These are phyloP conservation scores for Pseudochirops corinnae DNA, from an alignment of 2,797 vertebrate genomes.

Conservation along the genomic window DNA sequence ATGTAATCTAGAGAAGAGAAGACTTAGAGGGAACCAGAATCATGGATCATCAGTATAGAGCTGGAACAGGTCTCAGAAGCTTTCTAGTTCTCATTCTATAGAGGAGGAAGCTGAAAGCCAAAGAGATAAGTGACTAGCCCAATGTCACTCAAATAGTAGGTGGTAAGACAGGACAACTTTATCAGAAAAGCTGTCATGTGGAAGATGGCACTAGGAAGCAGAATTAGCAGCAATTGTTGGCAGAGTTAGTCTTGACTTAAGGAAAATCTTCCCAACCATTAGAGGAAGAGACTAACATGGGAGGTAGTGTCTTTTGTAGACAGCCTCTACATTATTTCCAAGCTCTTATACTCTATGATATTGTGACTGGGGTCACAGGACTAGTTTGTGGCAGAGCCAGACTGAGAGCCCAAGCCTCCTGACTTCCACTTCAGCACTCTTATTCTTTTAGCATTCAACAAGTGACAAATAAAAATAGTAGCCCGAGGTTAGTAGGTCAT, in stretches of 20 bases:
- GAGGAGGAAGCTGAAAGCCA: not conserved
- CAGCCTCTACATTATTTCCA: not conserved
- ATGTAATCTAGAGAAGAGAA: not conserved
- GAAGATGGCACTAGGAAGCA: not conserved
- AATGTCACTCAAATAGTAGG: not conserved
- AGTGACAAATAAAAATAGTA: not conserved
- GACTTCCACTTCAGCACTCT: not conserved
- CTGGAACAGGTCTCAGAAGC: not conserved
- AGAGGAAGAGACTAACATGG: not conserved
- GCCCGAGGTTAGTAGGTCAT: conserved; percentile 17
- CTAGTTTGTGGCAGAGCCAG: not conserved
- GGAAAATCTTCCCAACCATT: not conserved
- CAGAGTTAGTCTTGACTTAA: not conserved
- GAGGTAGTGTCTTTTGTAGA: not conserved
- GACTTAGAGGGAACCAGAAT: not conserved
- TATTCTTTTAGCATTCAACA: conserved; percentile 2
- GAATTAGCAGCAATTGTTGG: not conserved
- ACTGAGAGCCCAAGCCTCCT: not conserved
- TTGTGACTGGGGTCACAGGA: not conserved
- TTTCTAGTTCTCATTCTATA: not conserved
- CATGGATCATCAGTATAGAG: not conserved
- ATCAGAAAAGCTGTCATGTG: not conserved
- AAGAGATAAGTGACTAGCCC: not conserved
- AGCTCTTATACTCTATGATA: not conserved
- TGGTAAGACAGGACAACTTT: not conserved